These are phyloP conservation scores for Ryuthela nishihirai DNA, from an alignment of 2,888 invertebrate species.

Conservation along the genomic window DNA sequence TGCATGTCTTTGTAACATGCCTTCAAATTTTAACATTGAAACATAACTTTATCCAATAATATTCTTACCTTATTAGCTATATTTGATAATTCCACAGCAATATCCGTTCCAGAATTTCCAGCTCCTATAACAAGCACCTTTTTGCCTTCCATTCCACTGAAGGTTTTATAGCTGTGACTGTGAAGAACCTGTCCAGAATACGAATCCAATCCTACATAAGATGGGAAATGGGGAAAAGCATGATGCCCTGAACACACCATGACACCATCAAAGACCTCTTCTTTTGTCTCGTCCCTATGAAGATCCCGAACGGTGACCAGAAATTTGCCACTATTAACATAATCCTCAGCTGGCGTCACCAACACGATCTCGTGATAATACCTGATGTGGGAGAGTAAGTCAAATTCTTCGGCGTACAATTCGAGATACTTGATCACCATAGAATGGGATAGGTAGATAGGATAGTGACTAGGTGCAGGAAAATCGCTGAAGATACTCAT, in stretches of 20 bases:
- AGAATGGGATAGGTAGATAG: conserved; percentile 53
- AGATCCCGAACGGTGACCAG: conserved; percentile 41
- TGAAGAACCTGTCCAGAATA: conserved; percentile 46
- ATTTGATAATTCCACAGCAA: conserved; percentile 49
- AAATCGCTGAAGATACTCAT: conserved; percentile 52
- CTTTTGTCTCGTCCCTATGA: conserved; percentile 8
- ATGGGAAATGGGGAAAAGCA: conserved; percentile 50
- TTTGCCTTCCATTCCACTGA: conserved; percentile 43
- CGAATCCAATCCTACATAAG: conserved; percentile 49
- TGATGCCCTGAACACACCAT: conserved; percentile 55
- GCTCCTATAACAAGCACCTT: conserved; percentile 54
- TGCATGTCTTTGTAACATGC: too few species aligned
- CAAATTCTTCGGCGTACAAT: conserved; percentile 43
- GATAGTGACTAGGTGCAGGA: conserved; percentile 50
- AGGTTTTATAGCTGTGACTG: conserved; percentile 40
- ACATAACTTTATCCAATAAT: too few species aligned
- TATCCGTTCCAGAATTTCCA: conserved; percentile 54
- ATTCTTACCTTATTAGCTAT: conserved; percentile 45
- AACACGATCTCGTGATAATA: conserved; percentile 29
- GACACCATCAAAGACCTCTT: conserved; percentile 52
- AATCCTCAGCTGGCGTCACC: conserved; percentile 42
- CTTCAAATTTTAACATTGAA: too few species aligned
- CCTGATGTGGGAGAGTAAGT: conserved; percentile 38
- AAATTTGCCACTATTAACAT: conserved; percentile 47
- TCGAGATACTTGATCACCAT: conserved; percentile 49